Evolutionary conservation across 2,888 invertebrate genomes (phyloP).

Genomic region (Ypsolopha sequella): DNA sequence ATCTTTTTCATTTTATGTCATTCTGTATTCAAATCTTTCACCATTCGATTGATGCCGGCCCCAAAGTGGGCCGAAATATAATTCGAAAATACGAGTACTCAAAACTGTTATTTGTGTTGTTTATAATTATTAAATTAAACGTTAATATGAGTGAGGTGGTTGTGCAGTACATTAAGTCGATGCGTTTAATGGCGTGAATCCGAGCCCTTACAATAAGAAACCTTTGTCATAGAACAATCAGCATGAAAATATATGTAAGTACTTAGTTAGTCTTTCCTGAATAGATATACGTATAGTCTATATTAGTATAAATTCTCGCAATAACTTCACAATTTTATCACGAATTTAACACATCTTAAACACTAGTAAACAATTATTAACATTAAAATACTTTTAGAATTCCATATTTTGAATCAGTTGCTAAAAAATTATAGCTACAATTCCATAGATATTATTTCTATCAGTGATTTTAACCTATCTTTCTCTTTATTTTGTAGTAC

Average conservation of each 20-base stretch:
- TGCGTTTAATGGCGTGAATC: background rate
- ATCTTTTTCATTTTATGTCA: too few species aligned
- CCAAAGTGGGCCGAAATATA: too few species aligned
- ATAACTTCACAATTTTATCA: slow-evolving; percentile 47
- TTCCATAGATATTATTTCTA: slow-evolving; percentile 24
- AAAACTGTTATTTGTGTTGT: too few species aligned
- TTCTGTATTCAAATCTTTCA: too few species aligned
- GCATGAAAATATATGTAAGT: slow-evolving; percentile 23
- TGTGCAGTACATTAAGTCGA: too few species aligned
- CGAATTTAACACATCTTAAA: slow-evolving; percentile 54
- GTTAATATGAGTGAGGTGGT: too few species aligned
- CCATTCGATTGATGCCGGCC: too few species aligned
- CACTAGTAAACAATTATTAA: slow-evolving; percentile 51
- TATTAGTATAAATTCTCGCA: slow-evolving; percentile 32
- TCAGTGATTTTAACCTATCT: slow-evolving; percentile 27
- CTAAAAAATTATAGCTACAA: slow-evolving; percentile 32
- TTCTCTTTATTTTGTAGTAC: slow-evolving; percentile 20
- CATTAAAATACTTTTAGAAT: slow-evolving; percentile 53
- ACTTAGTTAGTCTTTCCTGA: slow-evolving; percentile 22
- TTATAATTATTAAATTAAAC: too few species aligned
- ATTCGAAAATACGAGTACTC: too few species aligned
- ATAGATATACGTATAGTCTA: slow-evolving; percentile 22
- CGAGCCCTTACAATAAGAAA: background rate
- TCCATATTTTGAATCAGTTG: slow-evolving; percentile 35
- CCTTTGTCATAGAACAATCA: slow-evolving; percentile 16